phyloP scores from a whole-genome alignment of 2,888 invertebrate species.

The Folsomia candida region DNA sequence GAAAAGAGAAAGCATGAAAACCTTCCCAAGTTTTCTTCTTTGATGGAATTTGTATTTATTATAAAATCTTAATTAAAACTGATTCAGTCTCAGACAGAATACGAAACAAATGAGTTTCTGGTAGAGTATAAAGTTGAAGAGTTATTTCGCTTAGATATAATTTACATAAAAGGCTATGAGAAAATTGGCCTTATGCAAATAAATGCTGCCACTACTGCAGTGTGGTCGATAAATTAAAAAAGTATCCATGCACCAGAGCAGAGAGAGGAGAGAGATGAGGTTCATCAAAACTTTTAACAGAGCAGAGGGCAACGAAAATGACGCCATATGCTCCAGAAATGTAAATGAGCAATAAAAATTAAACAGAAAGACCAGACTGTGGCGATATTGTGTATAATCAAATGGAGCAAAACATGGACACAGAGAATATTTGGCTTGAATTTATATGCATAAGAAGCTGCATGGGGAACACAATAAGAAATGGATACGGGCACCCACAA shows the following conservation, averaged over 20 bases:
- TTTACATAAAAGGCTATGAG: too few relatives aligned
- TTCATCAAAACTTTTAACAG: not conserved
- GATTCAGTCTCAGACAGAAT: too few relatives aligned
- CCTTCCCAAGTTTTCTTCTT: not conserved
- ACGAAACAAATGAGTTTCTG: too few relatives aligned
- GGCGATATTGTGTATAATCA: too few relatives aligned
- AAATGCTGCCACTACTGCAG: too few relatives aligned
- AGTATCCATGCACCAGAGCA: too few relatives aligned
- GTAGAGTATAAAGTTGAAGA: too few relatives aligned
- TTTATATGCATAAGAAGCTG: not conserved
- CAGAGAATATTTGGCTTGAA: not conserved
- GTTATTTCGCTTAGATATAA: too few relatives aligned
- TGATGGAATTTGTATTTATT: not conserved
- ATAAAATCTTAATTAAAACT: not conserved
- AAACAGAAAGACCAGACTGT: not conserved
- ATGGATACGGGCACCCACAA: not conserved
- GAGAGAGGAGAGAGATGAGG: not conserved
- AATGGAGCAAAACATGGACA: not conserved
- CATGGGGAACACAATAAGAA: not conserved
- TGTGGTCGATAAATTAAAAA: too few relatives aligned
- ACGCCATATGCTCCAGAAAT: constrained; percentile 17
- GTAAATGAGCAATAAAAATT: constrained; percentile 18
- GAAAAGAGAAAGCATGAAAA: not conserved
- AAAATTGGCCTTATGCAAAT: too few relatives aligned
- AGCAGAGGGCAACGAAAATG: not conserved